Percentiles rank a stretch among this genome's conserved stretches.
Conservation (phyloP, 2,888 invertebrate species). For the Spatulosminthurus flaviceps region DNA sequence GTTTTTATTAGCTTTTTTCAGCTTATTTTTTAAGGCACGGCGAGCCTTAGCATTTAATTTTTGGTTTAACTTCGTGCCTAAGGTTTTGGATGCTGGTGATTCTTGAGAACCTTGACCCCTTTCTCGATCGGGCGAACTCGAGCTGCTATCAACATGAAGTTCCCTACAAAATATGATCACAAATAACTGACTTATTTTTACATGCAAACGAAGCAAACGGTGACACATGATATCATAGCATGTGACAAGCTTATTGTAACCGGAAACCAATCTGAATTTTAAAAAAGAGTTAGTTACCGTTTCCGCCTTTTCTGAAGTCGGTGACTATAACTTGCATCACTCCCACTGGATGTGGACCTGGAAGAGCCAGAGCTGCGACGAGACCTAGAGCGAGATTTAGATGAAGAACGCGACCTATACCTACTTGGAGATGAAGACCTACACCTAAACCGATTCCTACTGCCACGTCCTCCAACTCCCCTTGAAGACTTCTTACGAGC, state of each 20-base stretch:
- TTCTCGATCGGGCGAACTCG: slow-evolving; percentile 10
- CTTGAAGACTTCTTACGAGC: slow-evolving; percentile 51
- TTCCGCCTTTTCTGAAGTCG: slow-evolving; percentile 55
- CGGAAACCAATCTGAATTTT: not conserved
- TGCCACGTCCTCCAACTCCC: slow-evolving; percentile 53
- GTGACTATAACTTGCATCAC: slow-evolving; percentile 47
- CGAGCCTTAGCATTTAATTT: slow-evolving; percentile 46
- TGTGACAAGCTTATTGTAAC: too few species aligned
- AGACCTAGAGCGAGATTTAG: slow-evolving; percentile 64
- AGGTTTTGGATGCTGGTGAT: slow-evolving; percentile 1
- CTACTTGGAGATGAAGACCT: slow-evolving; percentile 54
- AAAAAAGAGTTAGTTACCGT: slow-evolving; percentile 47
- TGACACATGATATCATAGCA: not conserved
- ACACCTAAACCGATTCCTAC: slow-evolving; percentile 63
- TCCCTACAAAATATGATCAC: too few species aligned
- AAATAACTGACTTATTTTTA: too few species aligned
- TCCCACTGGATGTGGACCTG: slow-evolving; percentile 51
- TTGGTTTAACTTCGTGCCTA: slow-evolving; percentile 32
- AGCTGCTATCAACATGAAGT: slow-evolving; percentile 20
- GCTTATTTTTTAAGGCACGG: slow-evolving; percentile 44
- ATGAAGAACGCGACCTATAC: slow-evolving; percentile 64
- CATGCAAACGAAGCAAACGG: too few species aligned
- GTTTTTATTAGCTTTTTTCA: slow-evolving; percentile 34
- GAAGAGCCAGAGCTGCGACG: slow-evolving; percentile 65
- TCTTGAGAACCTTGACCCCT: slow-evolving; percentile 26